A percentile compares a stretch with the other conserved stretches of the same genome.
Evolutionary conservation across 2,797 vertebrate species (phyloP).

Genomic region (Sebastes umbrosus): DNA sequence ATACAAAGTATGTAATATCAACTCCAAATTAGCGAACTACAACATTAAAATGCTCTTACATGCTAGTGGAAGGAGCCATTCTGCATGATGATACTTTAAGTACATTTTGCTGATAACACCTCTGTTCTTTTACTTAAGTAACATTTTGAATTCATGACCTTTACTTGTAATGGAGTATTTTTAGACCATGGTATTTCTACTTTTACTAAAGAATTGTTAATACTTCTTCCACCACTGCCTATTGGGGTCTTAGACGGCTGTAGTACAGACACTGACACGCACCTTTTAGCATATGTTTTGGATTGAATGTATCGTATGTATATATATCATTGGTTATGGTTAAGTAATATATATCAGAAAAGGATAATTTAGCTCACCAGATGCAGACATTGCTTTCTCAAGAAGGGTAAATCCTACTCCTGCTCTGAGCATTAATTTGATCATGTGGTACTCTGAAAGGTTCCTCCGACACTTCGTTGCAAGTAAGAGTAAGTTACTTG

Average conservation of each 20-base stretch:
- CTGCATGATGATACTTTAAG: too few species aligned
- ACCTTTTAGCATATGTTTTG: not conserved
- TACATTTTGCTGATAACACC: not conserved
- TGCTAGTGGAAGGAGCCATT: too few species aligned
- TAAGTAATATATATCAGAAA: not conserved
- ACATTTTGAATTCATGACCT: not conserved
- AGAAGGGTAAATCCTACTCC: not conserved
- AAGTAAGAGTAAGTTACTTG: not conserved
- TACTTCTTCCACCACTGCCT: not conserved
- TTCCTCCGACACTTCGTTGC: not conserved
- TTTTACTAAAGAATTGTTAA: accelerated
- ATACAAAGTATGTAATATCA: not conserved
- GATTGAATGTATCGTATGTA: not conserved
- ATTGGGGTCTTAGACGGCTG: not conserved
- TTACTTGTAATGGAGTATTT: not conserved
- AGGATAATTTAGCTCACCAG: not conserved
- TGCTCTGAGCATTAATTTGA: not conserved
- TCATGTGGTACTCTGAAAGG: not conserved
- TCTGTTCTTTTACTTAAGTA: not conserved
- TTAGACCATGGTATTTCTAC: not conserved
- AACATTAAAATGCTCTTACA: not conserved
- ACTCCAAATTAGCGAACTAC: not conserved
- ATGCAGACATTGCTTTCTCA: not conserved
- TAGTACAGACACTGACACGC: not conserved
- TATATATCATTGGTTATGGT: not conserved